Percentiles rank a stretch among this genome's conserved stretches.
These are phyloP conservation scores for Ageneiosus marmoratus DNA, from an alignment of 2,113 vertebrate genomes.

Conservation along the genomic window DNA sequence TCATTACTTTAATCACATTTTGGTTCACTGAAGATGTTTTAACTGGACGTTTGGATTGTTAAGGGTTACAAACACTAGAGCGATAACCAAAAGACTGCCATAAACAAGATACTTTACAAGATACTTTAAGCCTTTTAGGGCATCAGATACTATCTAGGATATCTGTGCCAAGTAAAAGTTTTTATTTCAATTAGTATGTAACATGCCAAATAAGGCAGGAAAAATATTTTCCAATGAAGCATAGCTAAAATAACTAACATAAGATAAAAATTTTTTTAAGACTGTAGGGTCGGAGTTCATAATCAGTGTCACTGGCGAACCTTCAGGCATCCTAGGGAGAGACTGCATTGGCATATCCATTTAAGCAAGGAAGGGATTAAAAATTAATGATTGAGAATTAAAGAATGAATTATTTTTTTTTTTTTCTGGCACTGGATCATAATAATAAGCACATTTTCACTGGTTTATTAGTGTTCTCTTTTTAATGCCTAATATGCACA, in stretches of 20 bases:
- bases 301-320: slow-evolving; percentile 43
- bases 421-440: background rate
- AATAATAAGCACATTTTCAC: background rate
- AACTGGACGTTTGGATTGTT: slow-evolving; percentile 9
- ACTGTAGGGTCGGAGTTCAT: slow-evolving; percentile 50
- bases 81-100: background rate
- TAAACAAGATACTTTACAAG: background rate
- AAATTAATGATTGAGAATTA: slow-evolving; percentile 28
- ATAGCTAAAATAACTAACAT: slow-evolving; percentile 9
- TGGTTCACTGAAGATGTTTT: background rate
- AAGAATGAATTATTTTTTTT: background rate
- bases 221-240: slow-evolving; percentile 3
- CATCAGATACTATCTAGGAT: background rate
- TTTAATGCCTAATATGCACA: background rate
- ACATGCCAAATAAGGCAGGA: background rate
- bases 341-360: slow-evolving; percentile 19
- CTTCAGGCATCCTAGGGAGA: slow-evolving; percentile 39
- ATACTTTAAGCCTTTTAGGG: background rate
- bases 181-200: slow-evolving; percentile 21
- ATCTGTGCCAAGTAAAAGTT: slow-evolving; percentile 43
- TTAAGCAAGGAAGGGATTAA: slow-evolving; percentile 16
- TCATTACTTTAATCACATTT: slow-evolving; percentile 45
- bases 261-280: slow-evolving; percentile 11
- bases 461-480: background rate
- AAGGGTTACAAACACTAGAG: background rate